Conservation (phyloP, 2,888 invertebrate genomes). For the Morinoia aosen region DNA sequence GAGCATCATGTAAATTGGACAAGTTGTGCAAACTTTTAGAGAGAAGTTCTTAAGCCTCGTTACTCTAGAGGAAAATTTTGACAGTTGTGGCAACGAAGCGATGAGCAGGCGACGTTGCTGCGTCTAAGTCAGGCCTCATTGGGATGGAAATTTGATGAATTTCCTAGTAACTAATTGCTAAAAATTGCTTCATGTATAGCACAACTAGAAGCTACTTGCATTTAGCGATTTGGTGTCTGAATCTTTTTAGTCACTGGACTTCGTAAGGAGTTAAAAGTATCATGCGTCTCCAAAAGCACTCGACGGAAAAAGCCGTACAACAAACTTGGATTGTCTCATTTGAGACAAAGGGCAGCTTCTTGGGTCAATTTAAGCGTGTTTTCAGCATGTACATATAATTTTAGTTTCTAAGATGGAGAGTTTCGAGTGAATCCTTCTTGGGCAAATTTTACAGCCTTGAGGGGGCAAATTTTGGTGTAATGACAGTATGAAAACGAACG, state of each 20-base stretch:
- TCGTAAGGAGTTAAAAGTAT: background rate
- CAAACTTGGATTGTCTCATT: too few relatives aligned
- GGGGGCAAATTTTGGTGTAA: background rate
- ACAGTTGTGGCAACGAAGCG: background rate
- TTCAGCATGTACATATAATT: too few relatives aligned
- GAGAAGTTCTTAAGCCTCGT: conserved; percentile 41
- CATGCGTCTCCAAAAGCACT: background rate
- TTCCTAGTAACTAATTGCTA: background rate
- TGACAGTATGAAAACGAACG: too few relatives aligned
- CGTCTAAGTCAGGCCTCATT: background rate
- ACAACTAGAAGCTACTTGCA: background rate
- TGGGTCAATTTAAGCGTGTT: too few relatives aligned
- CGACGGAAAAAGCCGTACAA: too few relatives aligned
- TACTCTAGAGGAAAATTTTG: background rate
- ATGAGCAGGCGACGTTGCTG: background rate
- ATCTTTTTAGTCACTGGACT: background rate
- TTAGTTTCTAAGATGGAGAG: too few relatives aligned
- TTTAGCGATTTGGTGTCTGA: background rate
- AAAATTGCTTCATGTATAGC: background rate
- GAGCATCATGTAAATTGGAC: conserved; percentile 43
- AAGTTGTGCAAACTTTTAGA: conserved; percentile 26
- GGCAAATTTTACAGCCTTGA: too few relatives aligned
- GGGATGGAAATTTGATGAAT: background rate
- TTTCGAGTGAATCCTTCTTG: too few relatives aligned
- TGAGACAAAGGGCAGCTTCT: too few relatives aligned